Evolutionary conservation across 2,797 vertebrate species (phyloP).

Genomic region (Balearica regulorum): DNA sequence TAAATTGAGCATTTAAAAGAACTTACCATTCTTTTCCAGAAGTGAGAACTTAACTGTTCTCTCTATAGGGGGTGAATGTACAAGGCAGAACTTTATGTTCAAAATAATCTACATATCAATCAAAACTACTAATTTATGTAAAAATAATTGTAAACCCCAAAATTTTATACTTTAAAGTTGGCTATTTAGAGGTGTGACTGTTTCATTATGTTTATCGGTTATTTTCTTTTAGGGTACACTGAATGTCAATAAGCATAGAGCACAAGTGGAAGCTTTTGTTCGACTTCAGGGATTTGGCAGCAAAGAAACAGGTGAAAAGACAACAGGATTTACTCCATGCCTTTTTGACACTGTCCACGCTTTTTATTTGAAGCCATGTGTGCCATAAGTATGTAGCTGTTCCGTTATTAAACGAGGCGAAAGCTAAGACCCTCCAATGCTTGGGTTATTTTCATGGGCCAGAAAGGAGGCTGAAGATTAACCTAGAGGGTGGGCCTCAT

Average conservation of each 20-base stretch:
- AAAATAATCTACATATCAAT: neutral
- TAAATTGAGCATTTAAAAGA: neutral
- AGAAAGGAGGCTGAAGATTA: neutral
- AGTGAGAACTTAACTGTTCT: neutral
- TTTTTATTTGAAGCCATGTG: neutral
- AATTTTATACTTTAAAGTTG: neutral
- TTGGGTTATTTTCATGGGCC: neutral
- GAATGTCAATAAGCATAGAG: slow-evolving; percentile 89
- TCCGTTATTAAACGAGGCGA: neutral
- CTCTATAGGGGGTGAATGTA: too few species aligned
- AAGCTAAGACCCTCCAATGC: neutral
- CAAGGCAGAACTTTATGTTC: neutral
- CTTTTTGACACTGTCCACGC: neutral
- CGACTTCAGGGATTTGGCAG: slow-evolving; percentile 77
- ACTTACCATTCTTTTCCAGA: neutral
- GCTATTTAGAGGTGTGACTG: neutral
- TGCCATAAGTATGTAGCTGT: neutral
- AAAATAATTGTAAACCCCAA: neutral
- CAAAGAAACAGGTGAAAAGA: slow-evolving; percentile 79
- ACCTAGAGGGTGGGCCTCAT: neutral
- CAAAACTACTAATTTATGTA: neutral
- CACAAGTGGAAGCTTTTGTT: slow-evolving; percentile 87
- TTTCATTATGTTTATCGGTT: neutral
- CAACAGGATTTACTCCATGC: neutral
- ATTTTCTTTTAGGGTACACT: slow-evolving; percentile 81